Conservation (phyloP, 2,797 vertebrate genomes). For the Percopsis omiscomaycus region DNA sequence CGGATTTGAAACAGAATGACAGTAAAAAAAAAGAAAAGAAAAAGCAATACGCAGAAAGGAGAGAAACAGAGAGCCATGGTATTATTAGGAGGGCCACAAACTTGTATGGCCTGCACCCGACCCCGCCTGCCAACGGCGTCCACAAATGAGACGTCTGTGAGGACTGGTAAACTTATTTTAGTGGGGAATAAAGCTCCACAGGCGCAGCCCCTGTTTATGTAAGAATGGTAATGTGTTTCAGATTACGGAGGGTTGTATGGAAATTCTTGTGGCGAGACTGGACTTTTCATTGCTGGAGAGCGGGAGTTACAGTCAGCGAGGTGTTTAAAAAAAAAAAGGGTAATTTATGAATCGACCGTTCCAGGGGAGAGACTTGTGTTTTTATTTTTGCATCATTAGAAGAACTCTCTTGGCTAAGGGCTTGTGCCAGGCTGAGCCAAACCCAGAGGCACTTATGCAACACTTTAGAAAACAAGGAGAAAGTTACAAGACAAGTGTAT, state of each 20-base stretch:
- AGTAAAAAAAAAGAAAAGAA: background rate
- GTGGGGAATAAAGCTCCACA: constrained; percentile 73
- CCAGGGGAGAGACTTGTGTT: constrained; percentile 60
- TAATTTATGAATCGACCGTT: constrained; percentile 60
- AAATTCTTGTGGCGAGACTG: constrained; percentile 93
- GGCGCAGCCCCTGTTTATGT: constrained; percentile 84
- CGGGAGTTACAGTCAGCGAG: constrained; percentile 30
- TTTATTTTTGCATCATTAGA: constrained; percentile 65
- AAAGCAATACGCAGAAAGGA: background rate
- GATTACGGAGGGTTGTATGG: constrained; percentile 90
- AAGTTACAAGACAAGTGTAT: background rate
- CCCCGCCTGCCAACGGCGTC: constrained; percentile 76
- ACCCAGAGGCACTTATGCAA: background rate
- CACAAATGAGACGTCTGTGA: constrained; percentile 78
- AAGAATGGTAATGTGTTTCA: constrained; percentile 92
- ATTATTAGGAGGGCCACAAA: constrained; percentile 26
- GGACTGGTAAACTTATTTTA: constrained; percentile 81
- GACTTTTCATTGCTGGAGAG: constrained; percentile 79
- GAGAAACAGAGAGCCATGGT: background rate
- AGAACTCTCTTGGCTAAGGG: constrained; percentile 19
- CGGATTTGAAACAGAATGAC: background rate
- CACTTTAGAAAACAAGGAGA: background rate
- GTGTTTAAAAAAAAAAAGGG: constrained; percentile 27
- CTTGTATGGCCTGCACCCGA: constrained; percentile 29
- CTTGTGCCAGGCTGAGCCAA: background rate